Evolutionary conservation across 2,888 invertebrate genomes (phyloP), one percentile per base, ranked within the genome.

Genomic region (Andrena chrysosceles): DNA sequence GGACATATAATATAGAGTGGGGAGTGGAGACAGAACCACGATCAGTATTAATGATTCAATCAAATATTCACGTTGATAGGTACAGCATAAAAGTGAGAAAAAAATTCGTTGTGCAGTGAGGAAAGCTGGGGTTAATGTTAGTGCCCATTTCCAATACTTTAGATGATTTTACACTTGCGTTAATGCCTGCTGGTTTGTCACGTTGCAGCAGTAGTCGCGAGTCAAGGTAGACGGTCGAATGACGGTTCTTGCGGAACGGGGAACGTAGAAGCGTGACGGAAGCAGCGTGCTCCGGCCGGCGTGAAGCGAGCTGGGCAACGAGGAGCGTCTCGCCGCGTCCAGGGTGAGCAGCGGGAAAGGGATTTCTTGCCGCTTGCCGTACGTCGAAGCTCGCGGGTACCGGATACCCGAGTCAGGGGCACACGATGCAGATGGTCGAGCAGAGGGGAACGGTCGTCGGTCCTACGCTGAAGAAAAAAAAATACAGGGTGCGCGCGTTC

Each of bases 201-300:
- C 81, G 75, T 89, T 88, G 56, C 88, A 89, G 88, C 67, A 89
- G 88, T 85, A 84, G 77, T 84, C 69, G 79, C 86, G 71, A 75
- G 72, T 73, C 66, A 77, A 77, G 81, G 66, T 83, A 84, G 81
- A 78, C 77, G 79, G 52, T 78, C 82, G 80, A 83, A 87, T 73
- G 85, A 81, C 79, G 85, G 81, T 85, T 90, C 85, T 82, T 83
- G 83, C 83, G 81, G 81, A 77, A 82, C 68, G 80, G 80, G 73
- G 77, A 81, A 87, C 87, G 75, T 73, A 84, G 70, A 77, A 82
- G 70, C 81, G 79, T 80, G 79, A 81, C 68, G 77, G 68, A 85
- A 73, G 72, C 85, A 83, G 68, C 83, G 84, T 78, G 82, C 86
- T 77, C 89, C 78, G 77, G 49, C 62, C 77, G 82, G 84, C 81